These are phyloP conservation scores for Pachycephala philippinensis DNA, from an alignment of 2,113 vertebrate genomes.

Conservation along the genomic window DNA sequence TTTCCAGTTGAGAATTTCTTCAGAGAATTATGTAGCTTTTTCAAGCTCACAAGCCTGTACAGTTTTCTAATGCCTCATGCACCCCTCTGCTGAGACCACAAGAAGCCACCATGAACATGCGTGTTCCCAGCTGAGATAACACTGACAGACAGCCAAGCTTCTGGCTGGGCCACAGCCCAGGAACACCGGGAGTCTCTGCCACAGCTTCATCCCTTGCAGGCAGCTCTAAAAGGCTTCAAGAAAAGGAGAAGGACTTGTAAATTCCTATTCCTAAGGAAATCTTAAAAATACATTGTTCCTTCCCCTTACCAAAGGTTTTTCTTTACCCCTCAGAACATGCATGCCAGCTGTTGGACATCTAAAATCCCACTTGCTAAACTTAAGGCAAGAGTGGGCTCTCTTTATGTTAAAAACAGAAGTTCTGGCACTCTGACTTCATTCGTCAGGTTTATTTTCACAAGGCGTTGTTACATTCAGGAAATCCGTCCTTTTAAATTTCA, in stretches of 20 bases:
- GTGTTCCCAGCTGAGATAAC: not conserved
- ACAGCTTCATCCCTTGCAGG: not conserved
- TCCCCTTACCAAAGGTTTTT: not conserved
- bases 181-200: not conserved
- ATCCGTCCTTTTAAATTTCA: not conserved
- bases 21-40: not conserved
- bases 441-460: not conserved
- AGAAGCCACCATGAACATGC: not conserved
- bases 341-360: not conserved
- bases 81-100: not conserved
- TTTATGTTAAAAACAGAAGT: not conserved
- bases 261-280: not conserved
- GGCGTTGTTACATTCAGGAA: not conserved
- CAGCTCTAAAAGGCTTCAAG: not conserved
- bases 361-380: not conserved
- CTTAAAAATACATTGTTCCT: not conserved
- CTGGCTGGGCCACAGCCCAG: not conserved
- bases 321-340: not conserved
- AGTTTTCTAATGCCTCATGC: not conserved
- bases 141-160: not conserved
- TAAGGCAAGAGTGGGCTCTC: not conserved
- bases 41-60: not conserved
- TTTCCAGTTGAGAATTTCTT: not conserved
- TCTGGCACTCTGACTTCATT: not conserved
- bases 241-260: not conserved